phyloP scores from a whole-genome alignment of 2,797 vertebrate genomes.

The Eupleurogrammus muticus region DNA sequence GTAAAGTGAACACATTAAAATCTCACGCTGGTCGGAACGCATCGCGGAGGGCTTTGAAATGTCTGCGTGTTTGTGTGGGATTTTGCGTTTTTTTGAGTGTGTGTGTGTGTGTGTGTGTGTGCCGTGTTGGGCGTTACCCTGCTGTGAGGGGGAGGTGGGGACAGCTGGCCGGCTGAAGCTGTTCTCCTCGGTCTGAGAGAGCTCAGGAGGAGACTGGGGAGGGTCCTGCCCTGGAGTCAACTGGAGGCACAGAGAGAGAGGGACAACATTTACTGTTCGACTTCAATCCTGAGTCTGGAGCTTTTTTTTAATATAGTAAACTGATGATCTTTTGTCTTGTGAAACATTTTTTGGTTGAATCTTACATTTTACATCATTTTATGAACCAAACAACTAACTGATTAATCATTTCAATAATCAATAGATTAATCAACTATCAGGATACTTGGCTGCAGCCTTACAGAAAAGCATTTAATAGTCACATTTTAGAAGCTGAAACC shows the following conservation, averaged over 20 bases:
- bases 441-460: too few species aligned
- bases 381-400: too few species aligned
- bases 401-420: too few species aligned
- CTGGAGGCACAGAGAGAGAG: slow-evolving; percentile 71
- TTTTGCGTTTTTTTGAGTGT: slow-evolving; percentile 23
- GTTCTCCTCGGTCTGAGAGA: slow-evolving; percentile 89
- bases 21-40: slow-evolving; percentile 17
- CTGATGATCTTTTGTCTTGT: too few species aligned
- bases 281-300: slow-evolving; percentile 7
- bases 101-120: slow-evolving; percentile 38
- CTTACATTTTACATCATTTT: too few species aligned
- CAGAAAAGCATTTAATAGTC: too few species aligned
- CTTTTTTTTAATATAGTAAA: too few species aligned
- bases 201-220: slow-evolving; percentile 89
- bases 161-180: slow-evolving; percentile 90
- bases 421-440: too few species aligned
- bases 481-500: too few species aligned
- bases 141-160: slow-evolving; percentile 94
- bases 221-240: slow-evolving; percentile 93
- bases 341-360: too few species aligned
- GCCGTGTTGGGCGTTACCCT: slow-evolving; percentile 84
- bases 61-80: slow-evolving; percentile 34
- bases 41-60: slow-evolving; percentile 18
- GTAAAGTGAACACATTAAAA: slow-evolving; percentile 48
- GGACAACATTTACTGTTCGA: background rate